Base-by-base conservation (phyloP, 1,140 invertebrate genomes). In the Plodia interpunctella region DNA sequence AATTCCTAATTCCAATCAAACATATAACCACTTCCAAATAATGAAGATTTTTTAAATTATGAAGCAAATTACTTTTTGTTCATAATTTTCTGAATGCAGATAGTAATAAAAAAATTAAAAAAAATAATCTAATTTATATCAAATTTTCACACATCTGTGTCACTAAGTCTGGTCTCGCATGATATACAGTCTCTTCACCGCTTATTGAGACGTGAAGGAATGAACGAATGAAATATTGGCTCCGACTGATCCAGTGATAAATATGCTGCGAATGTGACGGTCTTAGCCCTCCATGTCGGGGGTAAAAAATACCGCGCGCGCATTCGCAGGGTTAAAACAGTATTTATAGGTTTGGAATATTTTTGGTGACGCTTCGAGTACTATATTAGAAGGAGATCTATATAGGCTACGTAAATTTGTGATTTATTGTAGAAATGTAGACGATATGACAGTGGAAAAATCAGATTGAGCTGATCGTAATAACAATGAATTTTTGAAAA, bases 201-300 rank as follows among this genome's bases (percentile, higher is more conserved):
- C 62, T 62, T 77, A 77, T 77, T 71, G 72, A 72, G 74, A 74
- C 68, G 70, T 68, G 68, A 65, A 67, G 56, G 62, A 60, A 75
- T 68, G 68, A 65, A 67, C 58, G 62, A 60, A 75, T 79, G 73
- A 83, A 68, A 74, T 77, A 80, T 80, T 60, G 67, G 63, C 21
- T 20, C 51, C 57, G 54, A 63, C 65, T 78, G 75, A 80, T 79
- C 78, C 76, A 74, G 68, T 80, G 80, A 83, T 79, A 78, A 79
- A 83, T 80, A 63, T 59, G 58, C 55, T 58, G 63, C 56, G 70
- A 66, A 68, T 68, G 62, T 61, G 63, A 70, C 66, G 60, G 59
- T 63, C 53, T 59, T 66, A 63, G 52, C 60, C 2, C 21, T 6
- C 64, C 21, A 30, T 10, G 15, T n/a, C 55, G 55, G 25, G 54